These are phyloP conservation scores for Lytechinus pictus DNA, from an alignment of 35 echinoderm and acorn worm genomes.

Conservation along the genomic window DNA sequence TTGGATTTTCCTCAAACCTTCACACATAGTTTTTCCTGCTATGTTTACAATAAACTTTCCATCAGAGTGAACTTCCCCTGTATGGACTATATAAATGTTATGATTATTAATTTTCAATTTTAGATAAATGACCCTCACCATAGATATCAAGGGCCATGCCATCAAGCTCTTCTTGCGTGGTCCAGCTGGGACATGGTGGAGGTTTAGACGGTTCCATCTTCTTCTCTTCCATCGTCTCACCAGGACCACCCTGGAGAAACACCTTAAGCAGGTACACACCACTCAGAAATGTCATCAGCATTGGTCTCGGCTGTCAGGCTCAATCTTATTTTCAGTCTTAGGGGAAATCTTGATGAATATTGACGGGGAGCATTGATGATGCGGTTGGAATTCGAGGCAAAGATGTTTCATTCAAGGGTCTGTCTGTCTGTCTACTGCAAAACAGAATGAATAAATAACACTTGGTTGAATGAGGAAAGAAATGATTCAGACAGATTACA, in stretches of 20 bases:
- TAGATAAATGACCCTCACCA: conserved; percentile 6
- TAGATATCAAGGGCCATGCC: conserved; percentile 60
- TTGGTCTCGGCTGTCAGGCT: conserved; percentile 23
- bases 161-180: conserved; percentile 37
- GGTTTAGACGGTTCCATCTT: background rate
- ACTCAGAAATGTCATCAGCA: conserved; percentile 65
- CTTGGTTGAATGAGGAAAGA: no score
- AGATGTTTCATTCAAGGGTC: background rate
- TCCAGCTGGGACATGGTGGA: conserved; percentile 34
- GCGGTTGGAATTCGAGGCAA: background rate
- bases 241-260: background rate
- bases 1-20: no score
- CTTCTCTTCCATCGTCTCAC: conserved; percentile 24
- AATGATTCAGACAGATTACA: no score
- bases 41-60: no score
- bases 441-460: background rate
- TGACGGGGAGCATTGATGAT: background rate
- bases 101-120: no score
- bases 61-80: no score
- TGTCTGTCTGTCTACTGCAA: background rate
- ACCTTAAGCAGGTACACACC: conserved; percentile 48
- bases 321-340: background rate
- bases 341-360: background rate
- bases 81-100: no score
- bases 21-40: no score